A percentile compares a stretch with the other conserved stretches of the same genome.
Conservation (phyloP, 92 coral and sea anemone genomes). For the Phenganax stokvisi region DNA sequence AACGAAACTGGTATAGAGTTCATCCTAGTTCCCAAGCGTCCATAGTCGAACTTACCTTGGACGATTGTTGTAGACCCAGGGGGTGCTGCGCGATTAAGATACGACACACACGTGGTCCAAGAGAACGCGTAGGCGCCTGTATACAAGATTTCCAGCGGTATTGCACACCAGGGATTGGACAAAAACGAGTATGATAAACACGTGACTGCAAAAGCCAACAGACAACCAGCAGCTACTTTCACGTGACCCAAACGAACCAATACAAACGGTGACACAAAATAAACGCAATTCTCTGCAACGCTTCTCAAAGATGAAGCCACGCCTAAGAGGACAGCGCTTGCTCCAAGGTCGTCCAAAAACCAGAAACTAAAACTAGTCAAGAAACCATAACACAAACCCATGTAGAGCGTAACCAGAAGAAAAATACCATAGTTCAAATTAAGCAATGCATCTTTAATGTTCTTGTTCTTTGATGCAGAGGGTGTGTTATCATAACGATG, state of each 20-base stretch:
- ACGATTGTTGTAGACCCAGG: slow-evolving; percentile 44
- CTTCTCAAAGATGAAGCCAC: slow-evolving; percentile 58
- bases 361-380: slow-evolving; percentile 61
- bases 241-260: slow-evolving; percentile 54
- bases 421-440: slow-evolving; percentile 47
- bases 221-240: slow-evolving; percentile 44
- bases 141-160: slow-evolving; percentile 53
- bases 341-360: slow-evolving; percentile 68
- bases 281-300: slow-evolving; percentile 47
- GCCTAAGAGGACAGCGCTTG: slow-evolving; percentile 52
- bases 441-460: slow-evolving; percentile 41
- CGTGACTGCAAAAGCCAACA: slow-evolving; percentile 48
- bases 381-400: slow-evolving; percentile 53
- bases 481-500: slow-evolving; percentile 40
- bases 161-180: slow-evolving; percentile 49
- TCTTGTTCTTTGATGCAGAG: slow-evolving; percentile 26
- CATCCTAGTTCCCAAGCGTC: too few relatives aligned
- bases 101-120: slow-evolving; percentile 63
- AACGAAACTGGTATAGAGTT: neutral
- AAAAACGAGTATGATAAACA: slow-evolving; percentile 51
- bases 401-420: slow-evolving; percentile 44
- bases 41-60: slow-evolving; percentile 42
- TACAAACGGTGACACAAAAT: slow-evolving; percentile 46
- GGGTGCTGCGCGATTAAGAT: slow-evolving; percentile 36
- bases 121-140: slow-evolving; percentile 56